Percentiles rank a stretch among this genome's conserved stretches.
Evolutionary conservation across 2,113 vertebrate genomes (phyloP).

Genomic region (Clarias batrachus): DNA sequence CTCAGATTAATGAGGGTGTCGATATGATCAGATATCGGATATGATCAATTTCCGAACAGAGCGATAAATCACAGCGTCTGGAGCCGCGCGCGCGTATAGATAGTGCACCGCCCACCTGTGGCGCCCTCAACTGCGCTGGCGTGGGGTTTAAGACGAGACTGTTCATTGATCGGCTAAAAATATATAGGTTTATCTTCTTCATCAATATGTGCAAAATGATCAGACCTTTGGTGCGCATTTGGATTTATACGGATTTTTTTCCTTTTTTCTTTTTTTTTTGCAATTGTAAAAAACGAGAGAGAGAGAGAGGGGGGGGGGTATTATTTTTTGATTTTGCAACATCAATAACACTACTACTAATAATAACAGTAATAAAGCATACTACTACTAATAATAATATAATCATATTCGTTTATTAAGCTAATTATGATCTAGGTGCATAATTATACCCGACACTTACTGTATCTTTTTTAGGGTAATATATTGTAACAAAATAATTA

Average conservation of each 20-base stretch:
- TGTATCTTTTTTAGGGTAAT: not conserved
- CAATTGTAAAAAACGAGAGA: too few species aligned
- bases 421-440: not conserved
- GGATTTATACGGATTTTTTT: not conserved
- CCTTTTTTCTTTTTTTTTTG: not conserved
- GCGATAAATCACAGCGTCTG: not conserved
- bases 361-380: not conserved
- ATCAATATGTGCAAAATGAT: not conserved
- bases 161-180: slow-evolving; percentile 13
- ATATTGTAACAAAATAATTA: not conserved
- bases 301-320: not conserved
- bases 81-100: not conserved
- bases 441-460: not conserved
- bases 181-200: not conserved
- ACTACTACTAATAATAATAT: not conserved
- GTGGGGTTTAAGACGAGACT: not conserved
- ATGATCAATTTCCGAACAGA: slow-evolving; percentile 13
- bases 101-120: not conserved
- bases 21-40: not conserved
- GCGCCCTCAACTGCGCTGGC: not conserved
- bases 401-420: not conserved
- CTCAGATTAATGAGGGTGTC: slow-evolving; percentile 2
- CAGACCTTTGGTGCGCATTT: not conserved
- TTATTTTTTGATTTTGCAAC: not conserved
- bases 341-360: not conserved